Percentiles rank a stretch among this genome's conserved stretches.
Evolutionary conservation across 2,888 invertebrate species (phyloP).

Genomic region (Achlya flavicornis): DNA sequence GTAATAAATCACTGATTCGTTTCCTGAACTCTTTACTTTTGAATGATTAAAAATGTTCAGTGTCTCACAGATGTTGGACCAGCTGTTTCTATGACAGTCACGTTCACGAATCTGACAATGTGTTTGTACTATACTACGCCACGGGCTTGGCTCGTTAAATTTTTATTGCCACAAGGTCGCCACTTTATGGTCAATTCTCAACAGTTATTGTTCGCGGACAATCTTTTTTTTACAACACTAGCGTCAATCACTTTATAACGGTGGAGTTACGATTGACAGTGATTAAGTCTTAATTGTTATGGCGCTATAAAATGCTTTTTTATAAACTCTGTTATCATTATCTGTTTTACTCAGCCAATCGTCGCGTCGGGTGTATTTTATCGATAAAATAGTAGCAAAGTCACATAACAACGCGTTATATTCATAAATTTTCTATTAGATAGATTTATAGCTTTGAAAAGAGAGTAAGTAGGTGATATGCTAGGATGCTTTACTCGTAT

Average conservation of each 20-base stretch:
- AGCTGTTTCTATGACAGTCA: slow-evolving; percentile 82
- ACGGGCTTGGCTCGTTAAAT: slow-evolving; percentile 81
- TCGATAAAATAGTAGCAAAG: slow-evolving; percentile 35
- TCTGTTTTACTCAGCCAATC: slow-evolving; percentile 1
- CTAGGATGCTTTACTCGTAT: background rate
- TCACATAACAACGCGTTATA: slow-evolving; percentile 21
- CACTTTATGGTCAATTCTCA: slow-evolving; percentile 83
- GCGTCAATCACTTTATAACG: slow-evolving; percentile 70
- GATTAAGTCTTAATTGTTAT: slow-evolving; percentile 80
- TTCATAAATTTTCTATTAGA: slow-evolving; percentile 33
- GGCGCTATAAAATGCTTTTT: slow-evolving; percentile 68
- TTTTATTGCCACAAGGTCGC: slow-evolving; percentile 84
- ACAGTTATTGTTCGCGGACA: slow-evolving; percentile 79
- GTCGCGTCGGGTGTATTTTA: background rate
- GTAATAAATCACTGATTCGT: slow-evolving; percentile 36
- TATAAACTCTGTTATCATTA: slow-evolving; percentile 58
- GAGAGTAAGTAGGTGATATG: background rate
- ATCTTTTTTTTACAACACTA: slow-evolving; percentile 70
- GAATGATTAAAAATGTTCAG: slow-evolving; percentile 37
- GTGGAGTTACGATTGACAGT: slow-evolving; percentile 75
- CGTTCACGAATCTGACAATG: slow-evolving; percentile 72
- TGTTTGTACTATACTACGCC: slow-evolving; percentile 68
- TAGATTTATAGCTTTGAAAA: slow-evolving; percentile 40
- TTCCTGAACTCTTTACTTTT: slow-evolving; percentile 62
- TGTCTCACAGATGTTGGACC: slow-evolving; percentile 64